Evolutionary conservation across 2,113 vertebrate species (phyloP).

Genomic region (Noctilio leporinus): DNA sequence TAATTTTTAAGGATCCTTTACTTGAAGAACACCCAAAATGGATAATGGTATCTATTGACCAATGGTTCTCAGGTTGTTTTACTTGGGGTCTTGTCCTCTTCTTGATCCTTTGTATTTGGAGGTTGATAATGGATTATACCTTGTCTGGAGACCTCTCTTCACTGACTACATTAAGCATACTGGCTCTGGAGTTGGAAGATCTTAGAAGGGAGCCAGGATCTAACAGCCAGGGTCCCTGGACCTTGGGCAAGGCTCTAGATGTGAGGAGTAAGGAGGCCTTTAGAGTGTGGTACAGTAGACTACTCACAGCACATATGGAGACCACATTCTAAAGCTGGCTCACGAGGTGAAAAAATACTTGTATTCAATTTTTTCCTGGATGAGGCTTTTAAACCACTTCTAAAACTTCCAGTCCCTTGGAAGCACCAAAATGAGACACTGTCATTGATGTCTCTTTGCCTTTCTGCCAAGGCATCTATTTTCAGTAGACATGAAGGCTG

Average conservation of each 20-base stretch:
- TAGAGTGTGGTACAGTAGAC: background rate
- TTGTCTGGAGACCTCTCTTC: background rate
- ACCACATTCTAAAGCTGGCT: background rate
- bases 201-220: background rate
- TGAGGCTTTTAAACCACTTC: background rate
- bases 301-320: too few relatives aligned
- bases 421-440: background rate
- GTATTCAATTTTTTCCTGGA: background rate
- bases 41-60: background rate
- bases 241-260: background rate
- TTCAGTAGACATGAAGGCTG: background rate
- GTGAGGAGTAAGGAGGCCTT: background rate
- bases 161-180: background rate
- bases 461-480: background rate
- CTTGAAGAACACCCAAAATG: background rate
- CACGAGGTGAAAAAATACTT: background rate
- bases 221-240: background rate
- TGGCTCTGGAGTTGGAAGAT: background rate
- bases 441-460: background rate
- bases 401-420: background rate
- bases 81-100: background rate
- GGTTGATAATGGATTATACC: background rate
- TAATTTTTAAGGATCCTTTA: background rate
- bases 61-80: background rate
- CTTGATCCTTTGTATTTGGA: background rate